These are phyloP conservation scores for Denticeps clupeoides DNA, from an alignment of 2,797 vertebrate species.

Conservation along the genomic window DNA sequence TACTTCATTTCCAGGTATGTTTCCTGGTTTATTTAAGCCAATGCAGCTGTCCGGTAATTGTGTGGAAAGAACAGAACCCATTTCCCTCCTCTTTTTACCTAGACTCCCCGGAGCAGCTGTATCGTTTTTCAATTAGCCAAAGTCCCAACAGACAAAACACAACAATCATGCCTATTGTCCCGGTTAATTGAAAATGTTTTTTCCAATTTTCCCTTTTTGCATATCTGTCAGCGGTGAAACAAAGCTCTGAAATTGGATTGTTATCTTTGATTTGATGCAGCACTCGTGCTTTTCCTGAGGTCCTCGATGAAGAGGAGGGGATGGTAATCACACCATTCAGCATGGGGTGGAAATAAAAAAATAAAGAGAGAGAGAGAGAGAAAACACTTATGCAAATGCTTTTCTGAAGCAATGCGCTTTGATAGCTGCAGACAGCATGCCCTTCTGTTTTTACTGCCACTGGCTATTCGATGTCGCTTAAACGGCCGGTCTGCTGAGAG, in stretches of 20 bases:
- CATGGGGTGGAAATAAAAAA: constrained; percentile 2
- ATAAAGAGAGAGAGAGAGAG: not conserved
- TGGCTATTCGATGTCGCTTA: constrained; percentile 14
- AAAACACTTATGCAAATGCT: constrained; percentile 21
- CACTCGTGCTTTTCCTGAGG: constrained; percentile 5
- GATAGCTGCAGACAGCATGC: constrained; percentile 3
- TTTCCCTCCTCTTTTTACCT: constrained; percentile 19
- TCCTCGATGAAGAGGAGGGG: constrained; percentile 15
- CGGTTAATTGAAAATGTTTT: constrained; percentile 28
- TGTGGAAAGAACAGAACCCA: not conserved
- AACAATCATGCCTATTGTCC: constrained; percentile 31
- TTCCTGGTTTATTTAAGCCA: not conserved
- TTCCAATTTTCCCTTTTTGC: constrained; percentile 6
- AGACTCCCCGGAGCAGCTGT: constrained; percentile 13
- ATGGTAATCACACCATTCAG: constrained; percentile 20
- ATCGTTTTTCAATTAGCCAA: constrained; percentile 35
- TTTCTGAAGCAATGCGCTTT: constrained; percentile 16
- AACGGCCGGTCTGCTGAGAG: not conserved
- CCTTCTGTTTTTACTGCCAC: not conserved
- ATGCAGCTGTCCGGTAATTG: constrained; percentile 2
- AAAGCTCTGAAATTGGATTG: constrained; percentile 14
- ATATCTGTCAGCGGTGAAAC: constrained; percentile 15
- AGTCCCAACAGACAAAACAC: constrained; percentile 16
- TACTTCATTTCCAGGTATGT: not conserved
- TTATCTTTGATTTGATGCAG: constrained; percentile 29